A percentile compares a stretch with the other conserved stretches of the same genome.
phyloP scores from a whole-genome alignment of 2,797 vertebrate species.

The Lepus oiostolus region DNA sequence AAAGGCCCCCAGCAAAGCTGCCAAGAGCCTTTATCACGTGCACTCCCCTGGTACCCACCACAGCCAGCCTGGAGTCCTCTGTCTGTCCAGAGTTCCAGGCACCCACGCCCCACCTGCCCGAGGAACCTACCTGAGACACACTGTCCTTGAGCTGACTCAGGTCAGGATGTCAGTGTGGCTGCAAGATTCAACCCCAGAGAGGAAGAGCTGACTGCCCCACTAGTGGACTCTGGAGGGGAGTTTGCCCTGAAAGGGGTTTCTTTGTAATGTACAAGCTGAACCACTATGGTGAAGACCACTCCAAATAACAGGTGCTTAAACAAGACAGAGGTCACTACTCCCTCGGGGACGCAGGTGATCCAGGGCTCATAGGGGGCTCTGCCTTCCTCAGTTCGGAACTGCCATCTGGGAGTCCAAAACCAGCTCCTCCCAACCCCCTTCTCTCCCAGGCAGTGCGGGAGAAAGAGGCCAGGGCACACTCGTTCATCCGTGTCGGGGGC shows the following conservation, averaged over 20 bases:
- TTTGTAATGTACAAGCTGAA: neutral
- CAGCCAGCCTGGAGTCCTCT: neutral
- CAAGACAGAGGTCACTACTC: neutral
- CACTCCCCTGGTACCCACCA: rapidly evolving
- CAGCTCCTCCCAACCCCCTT: neutral
- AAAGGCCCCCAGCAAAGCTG: neutral
- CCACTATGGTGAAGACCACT: neutral
- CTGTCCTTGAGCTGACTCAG: neutral
- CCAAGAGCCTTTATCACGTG: rapidly evolving
- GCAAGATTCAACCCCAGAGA: neutral
- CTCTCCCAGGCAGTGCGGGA: neutral
- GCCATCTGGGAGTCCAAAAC: neutral
- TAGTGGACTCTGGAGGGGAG: neutral
- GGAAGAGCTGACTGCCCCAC: neutral
- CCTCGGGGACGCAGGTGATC: neutral
- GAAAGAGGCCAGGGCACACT: neutral
- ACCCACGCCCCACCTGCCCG: neutral
- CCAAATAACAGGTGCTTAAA: neutral
- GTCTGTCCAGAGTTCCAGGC: neutral
- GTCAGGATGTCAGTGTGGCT: neutral
- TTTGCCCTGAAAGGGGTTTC: neutral
- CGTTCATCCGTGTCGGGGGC: neutral
- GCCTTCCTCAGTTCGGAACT: neutral
- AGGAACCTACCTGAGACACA: neutral
- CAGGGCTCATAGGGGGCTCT: neutral